A percentile compares a stretch with the other conserved stretches of the same genome.
phyloP scores from a whole-genome alignment of 2,888 invertebrate genomes.

The Synergus itoensis region DNA sequence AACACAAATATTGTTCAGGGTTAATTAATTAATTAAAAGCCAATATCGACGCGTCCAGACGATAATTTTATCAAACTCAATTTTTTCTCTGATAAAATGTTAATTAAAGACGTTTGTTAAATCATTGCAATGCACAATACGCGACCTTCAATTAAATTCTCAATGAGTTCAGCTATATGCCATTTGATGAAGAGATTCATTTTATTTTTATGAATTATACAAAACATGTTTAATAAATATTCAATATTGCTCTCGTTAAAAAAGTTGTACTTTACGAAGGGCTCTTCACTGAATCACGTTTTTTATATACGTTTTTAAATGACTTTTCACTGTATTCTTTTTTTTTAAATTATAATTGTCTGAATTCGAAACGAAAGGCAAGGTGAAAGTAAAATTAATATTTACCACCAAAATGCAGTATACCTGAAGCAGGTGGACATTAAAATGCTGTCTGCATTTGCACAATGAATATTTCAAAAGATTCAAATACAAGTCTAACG shows the following conservation, averaged over 20 bases:
- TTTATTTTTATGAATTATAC: no score
- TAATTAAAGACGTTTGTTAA: no score
- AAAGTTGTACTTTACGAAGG: background rate
- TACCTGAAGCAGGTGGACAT: background rate
- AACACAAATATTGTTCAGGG: background rate
- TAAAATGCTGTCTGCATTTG: constrained; percentile 4
- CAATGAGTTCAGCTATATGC: no score
- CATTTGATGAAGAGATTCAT: no score
- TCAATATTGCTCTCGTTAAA: background rate
- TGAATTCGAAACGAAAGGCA: background rate
- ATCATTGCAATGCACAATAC: background rate
- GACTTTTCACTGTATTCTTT: background rate
- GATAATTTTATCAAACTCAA: background rate
- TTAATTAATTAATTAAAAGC: background rate
- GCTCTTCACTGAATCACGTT: background rate
- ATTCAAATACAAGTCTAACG: background rate
- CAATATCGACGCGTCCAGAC: background rate
- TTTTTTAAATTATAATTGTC: background rate
- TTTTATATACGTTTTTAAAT: background rate
- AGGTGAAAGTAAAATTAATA: background rate
- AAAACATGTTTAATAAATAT: background rate
- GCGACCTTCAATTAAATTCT: constrained; percentile 9
- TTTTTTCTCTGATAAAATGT: background rate
- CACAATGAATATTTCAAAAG: constrained; percentile 17
- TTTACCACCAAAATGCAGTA: background rate